These are phyloP conservation scores for Umimayanthus kanabou DNA, from an alignment of 92 coral and sea anemone genomes.

Conservation along the genomic window DNA sequence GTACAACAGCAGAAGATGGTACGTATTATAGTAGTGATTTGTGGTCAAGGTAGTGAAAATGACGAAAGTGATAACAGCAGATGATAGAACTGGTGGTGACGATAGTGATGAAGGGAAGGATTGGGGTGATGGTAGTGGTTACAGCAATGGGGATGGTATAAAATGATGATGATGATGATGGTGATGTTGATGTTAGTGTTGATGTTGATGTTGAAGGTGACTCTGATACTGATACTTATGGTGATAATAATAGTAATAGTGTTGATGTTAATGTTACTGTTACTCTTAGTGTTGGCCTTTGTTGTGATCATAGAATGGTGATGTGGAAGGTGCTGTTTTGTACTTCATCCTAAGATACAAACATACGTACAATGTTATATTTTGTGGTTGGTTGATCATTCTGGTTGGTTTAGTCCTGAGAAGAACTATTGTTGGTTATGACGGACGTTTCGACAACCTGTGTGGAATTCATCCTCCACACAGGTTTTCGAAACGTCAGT, in stretches of 20 bases:
- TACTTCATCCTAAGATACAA: not conserved
- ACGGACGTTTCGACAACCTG: too few species aligned
- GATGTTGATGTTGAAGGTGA: not conserved
- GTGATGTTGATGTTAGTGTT: not conserved
- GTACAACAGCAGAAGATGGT: conserved; percentile 25
- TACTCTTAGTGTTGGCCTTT: too few species aligned
- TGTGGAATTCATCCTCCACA: too few species aligned
- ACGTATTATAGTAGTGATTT: not conserved
- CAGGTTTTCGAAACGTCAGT: too few species aligned
- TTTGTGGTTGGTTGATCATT: too few species aligned
- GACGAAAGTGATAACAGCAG: not conserved
- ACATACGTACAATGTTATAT: not conserved
- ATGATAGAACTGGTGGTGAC: not conserved
- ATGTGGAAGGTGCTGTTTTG: too few species aligned
- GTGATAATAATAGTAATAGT: not conserved
- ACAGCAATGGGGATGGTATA: too few species aligned
- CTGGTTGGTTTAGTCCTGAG: too few species aligned
- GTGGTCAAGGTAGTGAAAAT: not conserved
- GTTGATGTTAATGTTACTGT: too few species aligned
- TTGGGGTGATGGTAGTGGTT: not conserved
- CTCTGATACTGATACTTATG: not conserved
- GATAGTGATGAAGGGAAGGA: not conserved
- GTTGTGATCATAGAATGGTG: too few species aligned
- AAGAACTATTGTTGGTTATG: too few species aligned
- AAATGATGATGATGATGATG: not conserved